Percentiles rank a stretch among this genome's conserved stretches.
phyloP scores from a whole-genome alignment of 2,113 vertebrate species.

The Poeciliopsis prolifica region DNA sequence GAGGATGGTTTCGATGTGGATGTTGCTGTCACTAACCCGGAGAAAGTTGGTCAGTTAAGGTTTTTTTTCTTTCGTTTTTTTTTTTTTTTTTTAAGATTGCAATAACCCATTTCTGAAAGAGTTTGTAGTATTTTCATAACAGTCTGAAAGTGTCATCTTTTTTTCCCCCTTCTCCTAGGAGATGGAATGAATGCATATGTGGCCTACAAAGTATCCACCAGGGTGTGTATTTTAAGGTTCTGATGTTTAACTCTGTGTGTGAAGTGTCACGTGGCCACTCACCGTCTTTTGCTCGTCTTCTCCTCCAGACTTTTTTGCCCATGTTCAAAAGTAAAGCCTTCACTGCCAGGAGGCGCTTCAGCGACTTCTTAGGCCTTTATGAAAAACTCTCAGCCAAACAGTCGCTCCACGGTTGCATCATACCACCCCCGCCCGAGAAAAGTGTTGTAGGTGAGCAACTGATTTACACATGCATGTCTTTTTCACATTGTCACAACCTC shows the following conservation, averaged over 20 bases:
- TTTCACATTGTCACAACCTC: not conserved
- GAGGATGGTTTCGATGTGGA: conserved; percentile 94
- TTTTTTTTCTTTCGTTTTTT: too few relatives aligned
- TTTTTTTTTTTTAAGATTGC: not conserved
- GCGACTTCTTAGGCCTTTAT: conserved; percentile 95
- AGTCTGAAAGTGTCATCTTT: not conserved
- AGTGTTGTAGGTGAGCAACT: conserved; percentile 88
- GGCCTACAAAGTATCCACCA: conserved; percentile 94
- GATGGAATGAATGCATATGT: conserved; percentile 97
- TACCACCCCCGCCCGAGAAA: conserved; percentile 94
- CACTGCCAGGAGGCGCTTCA: conserved; percentile 92
- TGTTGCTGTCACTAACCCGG: conserved; percentile 91
- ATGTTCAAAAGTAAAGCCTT: conserved; percentile 91
- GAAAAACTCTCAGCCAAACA: conserved; percentile 93
- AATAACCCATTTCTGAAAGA: not conserved
- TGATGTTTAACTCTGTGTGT: not conserved
- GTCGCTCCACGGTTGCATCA: conserved; percentile 89
- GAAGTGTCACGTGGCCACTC: not conserved
- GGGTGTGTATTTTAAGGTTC: conserved; percentile 77
- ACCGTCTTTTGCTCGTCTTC: not conserved
- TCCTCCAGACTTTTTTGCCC: conserved; percentile 86
- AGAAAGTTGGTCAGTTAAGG: conserved; percentile 91
- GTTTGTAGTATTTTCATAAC: not conserved
- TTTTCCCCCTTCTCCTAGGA: conserved; percentile 71
- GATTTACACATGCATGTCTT: too few relatives aligned